Evolutionary conservation across 1,140 invertebrate genomes (phyloP).

Genomic region (Lanistes nyassanus): DNA sequence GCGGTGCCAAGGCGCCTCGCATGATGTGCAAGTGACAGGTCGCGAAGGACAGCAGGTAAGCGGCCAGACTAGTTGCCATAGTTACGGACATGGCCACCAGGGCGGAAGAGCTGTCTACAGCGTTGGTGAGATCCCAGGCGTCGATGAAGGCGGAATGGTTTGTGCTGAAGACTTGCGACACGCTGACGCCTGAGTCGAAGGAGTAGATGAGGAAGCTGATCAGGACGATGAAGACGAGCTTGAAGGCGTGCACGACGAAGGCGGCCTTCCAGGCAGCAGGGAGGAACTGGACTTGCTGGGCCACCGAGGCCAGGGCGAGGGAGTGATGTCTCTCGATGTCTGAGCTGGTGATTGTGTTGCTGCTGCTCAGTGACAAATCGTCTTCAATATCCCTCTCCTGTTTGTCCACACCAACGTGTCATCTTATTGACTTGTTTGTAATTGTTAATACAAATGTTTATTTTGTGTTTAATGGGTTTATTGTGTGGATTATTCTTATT

Average conservation of each 20-base stretch:
- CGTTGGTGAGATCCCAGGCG: conserved; percentile 9
- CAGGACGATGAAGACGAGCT: conserved; percentile 20
- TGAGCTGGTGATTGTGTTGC: background rate
- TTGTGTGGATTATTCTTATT: too few relatives aligned
- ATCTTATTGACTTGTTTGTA: too few relatives aligned
- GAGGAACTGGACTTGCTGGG: background rate
- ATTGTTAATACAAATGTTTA: too few relatives aligned
- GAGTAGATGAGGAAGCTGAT: conserved; percentile 27
- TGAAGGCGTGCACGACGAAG: conserved; percentile 25
- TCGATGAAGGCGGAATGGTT: conserved; percentile 23
- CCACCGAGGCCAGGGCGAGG: background rate
- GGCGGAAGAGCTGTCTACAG: background rate
- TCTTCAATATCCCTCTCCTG: background rate
- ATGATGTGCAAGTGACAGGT: conserved; percentile 41
- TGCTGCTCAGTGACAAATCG: background rate
- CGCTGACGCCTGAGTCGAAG: conserved; percentile 12
- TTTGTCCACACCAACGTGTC: background rate
- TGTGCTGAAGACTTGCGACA: background rate
- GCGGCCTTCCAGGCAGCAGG: conserved; percentile 33
- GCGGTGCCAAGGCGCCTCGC: conserved; percentile 33
- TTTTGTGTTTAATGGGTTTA: too few relatives aligned
- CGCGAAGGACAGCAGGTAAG: conserved; percentile 38
- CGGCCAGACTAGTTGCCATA: conserved; percentile 10
- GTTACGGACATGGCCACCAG: conserved; percentile 24
- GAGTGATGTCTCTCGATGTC: background rate